Percentiles rank a stretch among this genome's conserved stretches.
Conservation (phyloP, 37 sponge, comb jelly and placozoan species). For the Ephydatia muelleri region DNA sequence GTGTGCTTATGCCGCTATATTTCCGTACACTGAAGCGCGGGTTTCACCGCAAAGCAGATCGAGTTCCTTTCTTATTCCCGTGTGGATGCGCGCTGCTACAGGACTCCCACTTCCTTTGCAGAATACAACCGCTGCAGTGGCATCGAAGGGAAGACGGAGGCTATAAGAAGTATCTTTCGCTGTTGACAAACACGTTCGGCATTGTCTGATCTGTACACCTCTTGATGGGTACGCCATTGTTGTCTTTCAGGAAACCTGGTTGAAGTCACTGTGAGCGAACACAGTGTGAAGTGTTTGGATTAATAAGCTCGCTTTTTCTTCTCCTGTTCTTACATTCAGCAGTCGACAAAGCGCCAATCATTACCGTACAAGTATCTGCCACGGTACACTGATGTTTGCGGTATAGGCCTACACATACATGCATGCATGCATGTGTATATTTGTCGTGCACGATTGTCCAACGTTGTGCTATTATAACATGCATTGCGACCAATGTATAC, state of each 20-base stretch:
- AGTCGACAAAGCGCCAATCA: too few species aligned
- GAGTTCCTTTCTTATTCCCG: too few species aligned
- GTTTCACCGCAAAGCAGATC: too few species aligned
- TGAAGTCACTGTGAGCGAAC: neutral
- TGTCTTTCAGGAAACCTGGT: neutral
- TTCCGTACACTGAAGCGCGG: too few species aligned
- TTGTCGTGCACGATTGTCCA: too few species aligned
- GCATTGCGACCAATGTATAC: too few species aligned
- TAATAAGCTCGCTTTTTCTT: neutral
- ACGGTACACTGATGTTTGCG: too few species aligned
- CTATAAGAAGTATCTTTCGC: neutral
- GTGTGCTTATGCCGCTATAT: too few species aligned
- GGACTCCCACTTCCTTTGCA: neutral
- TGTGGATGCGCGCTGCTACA: neutral
- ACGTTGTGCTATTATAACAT: too few species aligned
- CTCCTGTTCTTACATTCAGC: neutral
- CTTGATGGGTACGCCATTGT: neutral
- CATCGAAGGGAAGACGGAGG: neutral
- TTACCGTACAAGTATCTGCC: too few species aligned
- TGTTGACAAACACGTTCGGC: neutral
- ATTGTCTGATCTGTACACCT: neutral
- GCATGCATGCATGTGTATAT: too few species aligned
- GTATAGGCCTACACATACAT: too few species aligned
- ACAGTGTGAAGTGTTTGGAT: neutral
- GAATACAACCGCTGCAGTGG: neutral